These are phyloP conservation scores for Hippocampus zosterae DNA, from an alignment of 2,113 vertebrate genomes.

Conservation along the genomic window DNA sequence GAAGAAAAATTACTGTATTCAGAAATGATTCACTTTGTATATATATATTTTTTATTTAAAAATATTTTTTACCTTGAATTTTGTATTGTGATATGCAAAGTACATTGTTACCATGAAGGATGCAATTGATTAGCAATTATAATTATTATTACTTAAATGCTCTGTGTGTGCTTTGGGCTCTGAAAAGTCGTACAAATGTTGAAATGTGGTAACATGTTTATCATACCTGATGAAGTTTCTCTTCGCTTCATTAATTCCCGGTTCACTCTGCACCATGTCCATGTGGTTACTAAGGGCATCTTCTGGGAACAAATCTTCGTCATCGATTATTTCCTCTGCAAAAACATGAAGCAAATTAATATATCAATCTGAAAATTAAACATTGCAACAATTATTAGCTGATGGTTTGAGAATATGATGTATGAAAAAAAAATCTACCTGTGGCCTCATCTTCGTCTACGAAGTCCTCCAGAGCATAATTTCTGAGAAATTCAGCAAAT, in stretches of 20 bases:
- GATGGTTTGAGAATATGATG: background rate
- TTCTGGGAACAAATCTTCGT: slow-evolving; percentile 75
- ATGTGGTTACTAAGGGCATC: slow-evolving; percentile 87
- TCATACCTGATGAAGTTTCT: slow-evolving; percentile 87
- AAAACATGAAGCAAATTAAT: slow-evolving; percentile 4
- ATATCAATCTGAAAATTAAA: background rate
- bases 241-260: slow-evolving; percentile 76
- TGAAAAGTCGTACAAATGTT: too few relatives aligned
- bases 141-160: too few relatives aligned
- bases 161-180: too few relatives aligned
- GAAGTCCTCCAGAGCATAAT: slow-evolving; percentile 79
- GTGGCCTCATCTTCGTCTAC: slow-evolving; percentile 76
- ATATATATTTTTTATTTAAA: too few relatives aligned
- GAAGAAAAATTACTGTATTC: too few relatives aligned
- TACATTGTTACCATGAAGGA: too few relatives aligned
- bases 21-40: too few relatives aligned
- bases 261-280: slow-evolving; percentile 82
- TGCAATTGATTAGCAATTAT: too few relatives aligned
- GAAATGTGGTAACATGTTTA: background rate
- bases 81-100: too few relatives aligned
- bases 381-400: background rate
- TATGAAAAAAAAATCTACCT: slow-evolving; percentile 42
- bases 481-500: slow-evolving; percentile 92
- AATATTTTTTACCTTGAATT: too few relatives aligned
- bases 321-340: slow-evolving; percentile 70